Percentiles rank a stretch among this genome's conserved stretches.
Evolutionary conservation across 1,140 invertebrate genomes (phyloP).

Genomic region (Meloidogyne chitwoodi): DNA sequence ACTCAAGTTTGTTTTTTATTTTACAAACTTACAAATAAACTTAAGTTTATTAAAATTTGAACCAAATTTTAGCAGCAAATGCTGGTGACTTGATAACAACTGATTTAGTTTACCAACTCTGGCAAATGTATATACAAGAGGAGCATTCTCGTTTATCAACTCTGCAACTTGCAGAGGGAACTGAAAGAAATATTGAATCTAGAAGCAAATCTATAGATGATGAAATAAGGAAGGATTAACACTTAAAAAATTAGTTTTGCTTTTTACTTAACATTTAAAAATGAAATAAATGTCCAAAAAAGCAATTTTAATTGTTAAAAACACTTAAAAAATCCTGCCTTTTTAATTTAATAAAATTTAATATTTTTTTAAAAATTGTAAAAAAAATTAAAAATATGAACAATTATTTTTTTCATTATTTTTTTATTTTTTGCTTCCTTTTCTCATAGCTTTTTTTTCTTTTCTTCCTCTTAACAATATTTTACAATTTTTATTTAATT

Average conservation of each 20-base stretch:
- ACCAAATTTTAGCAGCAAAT: constrained; percentile 39
- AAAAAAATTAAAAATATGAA: too few species aligned
- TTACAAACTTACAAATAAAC: too few species aligned
- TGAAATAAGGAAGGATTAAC: constrained; percentile 19
- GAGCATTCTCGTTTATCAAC: constrained; percentile 29
- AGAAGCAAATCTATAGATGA: not conserved
- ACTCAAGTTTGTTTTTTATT: too few species aligned
- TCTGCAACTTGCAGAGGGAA: constrained; percentile 20
- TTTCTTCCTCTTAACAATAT: not conserved
- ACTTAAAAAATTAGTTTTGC: too few species aligned
- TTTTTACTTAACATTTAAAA: not conserved
- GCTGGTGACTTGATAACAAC: constrained; percentile 58
- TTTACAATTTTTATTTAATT: not conserved
- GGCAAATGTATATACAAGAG: constrained; percentile 46
- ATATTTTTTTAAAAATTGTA: too few species aligned
- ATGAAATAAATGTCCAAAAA: not conserved
- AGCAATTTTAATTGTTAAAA: not conserved
- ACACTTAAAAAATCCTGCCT: too few species aligned
- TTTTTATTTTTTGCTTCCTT: not conserved
- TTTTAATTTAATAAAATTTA: too few species aligned
- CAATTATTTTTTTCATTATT: not conserved
- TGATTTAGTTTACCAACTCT: constrained; percentile 51
- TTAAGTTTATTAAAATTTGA: too few species aligned
- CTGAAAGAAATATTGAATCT: not conserved
- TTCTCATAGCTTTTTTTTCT: not conserved